These are phyloP conservation scores for Betta splendens DNA, from an alignment of 2,797 vertebrate species.

Conservation along the genomic window DNA sequence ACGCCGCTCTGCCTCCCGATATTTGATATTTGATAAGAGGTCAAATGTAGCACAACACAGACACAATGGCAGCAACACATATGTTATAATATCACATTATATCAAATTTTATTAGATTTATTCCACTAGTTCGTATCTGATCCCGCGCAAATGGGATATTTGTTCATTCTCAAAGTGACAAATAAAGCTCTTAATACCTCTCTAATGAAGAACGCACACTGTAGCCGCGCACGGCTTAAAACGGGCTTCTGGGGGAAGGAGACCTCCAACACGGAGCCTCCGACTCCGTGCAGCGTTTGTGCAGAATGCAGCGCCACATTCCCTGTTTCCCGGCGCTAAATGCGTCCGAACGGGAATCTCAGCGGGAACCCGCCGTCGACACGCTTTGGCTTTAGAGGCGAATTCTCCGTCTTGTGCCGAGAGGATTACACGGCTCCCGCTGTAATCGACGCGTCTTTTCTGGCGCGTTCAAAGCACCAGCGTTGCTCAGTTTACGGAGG, in stretches of 20 bases:
- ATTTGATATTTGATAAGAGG: slow-evolving; percentile 14
- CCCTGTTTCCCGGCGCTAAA: slow-evolving; percentile 20
- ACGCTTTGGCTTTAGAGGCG: slow-evolving; percentile 11
- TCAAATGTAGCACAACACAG: slow-evolving; percentile 23
- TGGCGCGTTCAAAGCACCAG: slow-evolving; percentile 26
- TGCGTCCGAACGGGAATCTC: slow-evolving; percentile 9
- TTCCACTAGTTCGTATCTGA: slow-evolving; percentile 35
- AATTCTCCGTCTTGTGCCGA: slow-evolving; percentile 23
- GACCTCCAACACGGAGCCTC: background rate
- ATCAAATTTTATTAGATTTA: slow-evolving; percentile 33
- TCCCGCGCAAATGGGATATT: slow-evolving; percentile 47
- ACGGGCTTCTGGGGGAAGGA: slow-evolving; percentile 14
- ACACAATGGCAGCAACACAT: background rate
- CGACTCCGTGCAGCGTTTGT: background rate
- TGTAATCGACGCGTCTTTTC: slow-evolving; percentile 43
- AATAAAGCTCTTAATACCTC: slow-evolving; percentile 58
- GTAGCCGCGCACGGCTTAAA: slow-evolving; percentile 33
- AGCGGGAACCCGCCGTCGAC: slow-evolving; percentile 1
- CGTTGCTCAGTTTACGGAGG: slow-evolving; percentile 34
- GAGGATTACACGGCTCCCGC: slow-evolving; percentile 45
- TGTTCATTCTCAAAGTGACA: slow-evolving; percentile 39
- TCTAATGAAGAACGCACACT: slow-evolving; percentile 39
- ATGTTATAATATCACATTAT: slow-evolving; percentile 12
- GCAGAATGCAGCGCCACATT: slow-evolving; percentile 15
- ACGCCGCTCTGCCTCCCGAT: background rate